Percentiles rank a stretch among this genome's conserved stretches.
These are phyloP conservation scores for Drosophila mimica DNA, from an alignment of 2,888 invertebrate species.

Conservation along the genomic window DNA sequence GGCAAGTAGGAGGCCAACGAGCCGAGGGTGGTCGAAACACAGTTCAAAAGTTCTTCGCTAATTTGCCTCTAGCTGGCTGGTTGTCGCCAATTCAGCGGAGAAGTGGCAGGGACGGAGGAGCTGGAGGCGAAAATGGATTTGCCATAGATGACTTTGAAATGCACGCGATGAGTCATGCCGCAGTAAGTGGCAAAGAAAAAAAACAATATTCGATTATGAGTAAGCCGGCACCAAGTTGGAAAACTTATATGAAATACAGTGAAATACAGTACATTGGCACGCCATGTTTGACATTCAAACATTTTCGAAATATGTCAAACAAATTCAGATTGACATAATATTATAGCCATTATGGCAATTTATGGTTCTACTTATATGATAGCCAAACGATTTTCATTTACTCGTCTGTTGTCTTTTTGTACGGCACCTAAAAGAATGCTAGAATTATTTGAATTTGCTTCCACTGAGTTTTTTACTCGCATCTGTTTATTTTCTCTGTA, in stretches of 20 bases:
- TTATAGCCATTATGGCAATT: not conserved
- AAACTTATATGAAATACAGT: not conserved
- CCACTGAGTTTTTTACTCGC: constrained; percentile 11
- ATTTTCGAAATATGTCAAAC: not conserved
- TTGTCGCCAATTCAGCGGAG: constrained; percentile 37
- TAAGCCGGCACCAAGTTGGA: constrained; percentile 2
- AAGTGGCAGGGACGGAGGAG: not conserved
- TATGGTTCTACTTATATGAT: too few species aligned
- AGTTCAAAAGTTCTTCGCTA: constrained; percentile 52
- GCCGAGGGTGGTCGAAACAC: constrained; percentile 59
- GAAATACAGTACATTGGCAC: not conserved
- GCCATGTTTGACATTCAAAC: not conserved
- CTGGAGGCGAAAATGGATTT: constrained; percentile 37
- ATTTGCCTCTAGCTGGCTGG: constrained; percentile 49
- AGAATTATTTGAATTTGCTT: not conserved
- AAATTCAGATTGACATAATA: not conserved
- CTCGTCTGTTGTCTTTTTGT: constrained; percentile 1
- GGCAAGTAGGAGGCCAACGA: constrained; percentile 69
- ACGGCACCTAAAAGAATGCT: constrained; percentile 67
- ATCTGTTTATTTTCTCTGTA: constrained; percentile 32
- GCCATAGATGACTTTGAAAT: constrained; percentile 61
- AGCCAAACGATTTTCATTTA: not conserved
- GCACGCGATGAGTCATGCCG: constrained; percentile 62
- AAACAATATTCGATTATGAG: constrained; percentile 53
- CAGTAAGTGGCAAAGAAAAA: constrained; percentile 12